Percentiles rank a stretch among this genome's conserved stretches.
These are phyloP conservation scores for Cecropterus lyciades DNA, from an alignment of 1,140 invertebrate genomes.

Conservation along the genomic window DNA sequence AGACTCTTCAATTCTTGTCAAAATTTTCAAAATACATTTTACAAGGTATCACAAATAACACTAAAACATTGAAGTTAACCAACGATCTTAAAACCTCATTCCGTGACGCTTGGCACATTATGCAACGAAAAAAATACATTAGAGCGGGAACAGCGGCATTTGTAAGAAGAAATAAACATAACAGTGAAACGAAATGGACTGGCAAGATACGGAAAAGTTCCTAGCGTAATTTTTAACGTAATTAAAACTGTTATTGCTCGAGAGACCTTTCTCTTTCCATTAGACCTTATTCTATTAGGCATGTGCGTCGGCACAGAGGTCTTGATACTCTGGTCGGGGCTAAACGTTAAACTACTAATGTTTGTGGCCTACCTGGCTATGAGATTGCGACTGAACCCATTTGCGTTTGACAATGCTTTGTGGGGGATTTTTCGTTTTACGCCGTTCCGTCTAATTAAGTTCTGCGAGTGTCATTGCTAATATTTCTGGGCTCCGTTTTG, in stretches of 20 bases:
- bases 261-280: slow-evolving; percentile 46
- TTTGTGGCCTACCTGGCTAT: slow-evolving; percentile 29
- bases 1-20: too few relatives aligned
- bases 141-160: slow-evolving; percentile 6
- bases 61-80: slow-evolving; percentile 2
- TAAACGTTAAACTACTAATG: slow-evolving; percentile 31
- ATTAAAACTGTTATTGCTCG: slow-evolving; percentile 65
- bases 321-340: slow-evolving; percentile 10
- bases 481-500: neutral
- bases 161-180: slow-evolving; percentile 52
- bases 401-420: slow-evolving; percentile 33
- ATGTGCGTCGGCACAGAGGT: slow-evolving; percentile 5
- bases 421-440: slow-evolving; percentile 28
- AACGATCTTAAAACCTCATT: slow-evolving; percentile 5
- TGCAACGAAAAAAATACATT: slow-evolving; percentile 23
- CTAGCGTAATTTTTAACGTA: slow-evolving; percentile 63
- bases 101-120: slow-evolving; percentile 6
- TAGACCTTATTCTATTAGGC: slow-evolving; percentile 37
- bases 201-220: slow-evolving; percentile 58
- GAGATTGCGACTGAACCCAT: slow-evolving; percentile 31
- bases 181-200: slow-evolving; percentile 64
- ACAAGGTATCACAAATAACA: too few relatives aligned
- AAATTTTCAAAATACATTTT: too few relatives aligned
- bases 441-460: slow-evolving; percentile 25
- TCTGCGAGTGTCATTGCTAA: neutral